Evolutionary conservation across 2,888 invertebrate species (phyloP).

Genomic region (Lymantria dispar): DNA sequence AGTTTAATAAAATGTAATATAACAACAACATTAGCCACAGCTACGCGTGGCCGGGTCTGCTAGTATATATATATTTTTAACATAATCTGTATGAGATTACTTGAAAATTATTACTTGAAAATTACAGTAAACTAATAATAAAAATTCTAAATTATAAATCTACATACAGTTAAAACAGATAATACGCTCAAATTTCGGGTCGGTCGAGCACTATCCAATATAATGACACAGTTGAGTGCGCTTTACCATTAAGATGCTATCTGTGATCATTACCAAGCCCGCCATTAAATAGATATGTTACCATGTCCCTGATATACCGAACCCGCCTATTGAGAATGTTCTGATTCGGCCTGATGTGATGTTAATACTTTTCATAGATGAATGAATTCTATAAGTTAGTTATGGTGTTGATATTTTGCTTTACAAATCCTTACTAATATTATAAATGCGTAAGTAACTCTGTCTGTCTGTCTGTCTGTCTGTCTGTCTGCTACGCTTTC

Average conservation of each 20-base stretch:
- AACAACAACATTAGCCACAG: too few species aligned
- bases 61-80: too few species aligned
- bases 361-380: constrained; percentile 4
- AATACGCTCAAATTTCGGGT: constrained; percentile 36
- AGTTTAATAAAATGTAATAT: too few species aligned
- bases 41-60: too few species aligned
- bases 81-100: too few species aligned
- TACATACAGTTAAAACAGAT: constrained; percentile 33
- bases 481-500: too few species aligned
- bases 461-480: too few species aligned
- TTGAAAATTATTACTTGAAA: too few species aligned
- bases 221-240: constrained; percentile 59
- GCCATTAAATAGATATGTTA: constrained; percentile 43
- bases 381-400: background rate
- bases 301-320: constrained; percentile 30
- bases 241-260: constrained; percentile 72
- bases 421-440: too few species aligned
- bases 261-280: constrained; percentile 58
- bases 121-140: background rate
- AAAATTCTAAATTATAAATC: constrained; percentile 18
- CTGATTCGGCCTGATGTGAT: constrained; percentile 19
- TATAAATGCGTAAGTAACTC: too few species aligned
- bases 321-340: constrained; percentile 16
- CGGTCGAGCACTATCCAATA: constrained; percentile 40
- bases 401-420: background rate